A percentile compares a stretch with the other conserved stretches of the same genome.
phyloP scores from a whole-genome alignment of 2,797 vertebrate species.

The Numenius phaeopus region DNA sequence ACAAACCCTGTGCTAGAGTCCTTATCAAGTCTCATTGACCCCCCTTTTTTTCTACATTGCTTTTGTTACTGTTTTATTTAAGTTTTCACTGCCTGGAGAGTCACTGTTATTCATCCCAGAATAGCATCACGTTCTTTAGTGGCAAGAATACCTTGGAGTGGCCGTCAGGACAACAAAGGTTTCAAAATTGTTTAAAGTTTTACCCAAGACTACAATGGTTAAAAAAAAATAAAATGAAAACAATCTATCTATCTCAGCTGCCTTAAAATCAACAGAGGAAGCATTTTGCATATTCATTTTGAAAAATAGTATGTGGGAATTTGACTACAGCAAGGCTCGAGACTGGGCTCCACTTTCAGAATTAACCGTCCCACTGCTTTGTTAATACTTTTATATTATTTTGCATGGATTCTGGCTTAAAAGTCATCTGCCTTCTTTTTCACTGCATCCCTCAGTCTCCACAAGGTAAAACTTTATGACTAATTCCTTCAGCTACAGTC shows the following conservation, averaged over 20 bases:
- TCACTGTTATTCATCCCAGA: neutral
- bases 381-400: neutral
- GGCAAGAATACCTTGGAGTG: neutral
- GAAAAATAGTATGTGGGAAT: neutral
- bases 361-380: neutral
- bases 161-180: neutral
- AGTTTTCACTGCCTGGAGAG: neutral
- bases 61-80: neutral
- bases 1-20: neutral
- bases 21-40: neutral
- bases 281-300: neutral
- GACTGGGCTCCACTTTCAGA: neutral
- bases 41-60: neutral
- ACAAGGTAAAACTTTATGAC: conserved; percentile 16
- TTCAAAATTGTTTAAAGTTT: neutral
- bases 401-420: neutral
- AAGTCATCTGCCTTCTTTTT: neutral
- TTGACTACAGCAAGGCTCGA: neutral
- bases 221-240: neutral
- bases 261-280: neutral
- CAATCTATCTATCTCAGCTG: neutral
- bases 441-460: neutral
- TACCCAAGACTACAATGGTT: neutral
- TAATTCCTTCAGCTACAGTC: conserved; percentile 31
- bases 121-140: neutral